Evolutionary conservation across 2,797 vertebrate species (phyloP).

Genomic region (Gymnothorax javanicus): DNA sequence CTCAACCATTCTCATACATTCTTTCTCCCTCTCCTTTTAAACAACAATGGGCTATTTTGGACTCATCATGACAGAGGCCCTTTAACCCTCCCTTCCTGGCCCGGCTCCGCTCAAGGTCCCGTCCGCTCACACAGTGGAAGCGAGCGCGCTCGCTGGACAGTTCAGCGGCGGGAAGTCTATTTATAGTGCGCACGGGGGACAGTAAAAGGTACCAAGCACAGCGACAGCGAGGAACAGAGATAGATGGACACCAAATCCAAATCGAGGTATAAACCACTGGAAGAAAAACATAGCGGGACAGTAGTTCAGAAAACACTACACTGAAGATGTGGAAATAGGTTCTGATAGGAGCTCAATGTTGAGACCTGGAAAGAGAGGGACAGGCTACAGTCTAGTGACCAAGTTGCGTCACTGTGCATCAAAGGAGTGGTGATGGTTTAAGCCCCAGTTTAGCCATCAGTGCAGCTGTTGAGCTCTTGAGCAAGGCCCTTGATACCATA

Average conservation of each 20-base stretch:
- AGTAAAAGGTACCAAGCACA: neutral
- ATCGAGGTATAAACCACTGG: neutral
- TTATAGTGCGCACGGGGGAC: conserved; percentile 30
- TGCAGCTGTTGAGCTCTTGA: too few relatives aligned
- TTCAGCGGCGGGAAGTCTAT: conserved; percentile 19
- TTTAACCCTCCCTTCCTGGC: conserved; percentile 36
- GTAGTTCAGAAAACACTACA: neutral
- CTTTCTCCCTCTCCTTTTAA: conserved; percentile 29
- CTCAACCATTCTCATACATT: neutral
- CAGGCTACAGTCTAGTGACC: too few relatives aligned
- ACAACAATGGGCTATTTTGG: conserved; percentile 42
- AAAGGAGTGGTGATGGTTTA: too few relatives aligned
- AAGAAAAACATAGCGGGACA: neutral
- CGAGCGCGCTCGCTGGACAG: neutral
- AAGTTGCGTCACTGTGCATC: too few relatives aligned
- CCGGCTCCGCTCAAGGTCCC: conserved; percentile 23
- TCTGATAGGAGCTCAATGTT: neutral
- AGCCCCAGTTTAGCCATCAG: too few relatives aligned
- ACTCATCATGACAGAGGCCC: conserved; percentile 40
- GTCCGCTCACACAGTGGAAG: conserved; percentile 23
- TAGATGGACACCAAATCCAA: neutral
- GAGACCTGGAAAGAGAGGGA: too few relatives aligned
- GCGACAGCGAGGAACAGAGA: neutral
- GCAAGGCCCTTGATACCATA: too few relatives aligned
- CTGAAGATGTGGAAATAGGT: neutral